Evolutionary conservation across 2,888 invertebrate species (phyloP), one percentile per base, ranked within the genome.

Genomic region (Caenorhabditis uteleia): DNA sequence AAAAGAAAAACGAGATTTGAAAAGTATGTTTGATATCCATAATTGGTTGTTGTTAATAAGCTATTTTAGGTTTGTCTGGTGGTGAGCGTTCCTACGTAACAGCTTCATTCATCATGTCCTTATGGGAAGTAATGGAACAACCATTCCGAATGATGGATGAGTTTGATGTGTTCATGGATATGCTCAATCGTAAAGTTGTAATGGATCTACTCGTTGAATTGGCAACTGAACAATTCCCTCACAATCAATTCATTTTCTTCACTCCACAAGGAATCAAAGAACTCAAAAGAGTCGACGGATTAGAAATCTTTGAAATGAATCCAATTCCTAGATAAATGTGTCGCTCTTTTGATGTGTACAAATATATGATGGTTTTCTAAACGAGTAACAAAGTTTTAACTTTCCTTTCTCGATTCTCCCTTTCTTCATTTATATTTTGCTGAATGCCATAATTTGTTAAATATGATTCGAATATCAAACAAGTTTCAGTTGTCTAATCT

Each of bases 1-100:
- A 33, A 45, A 48, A 36, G 31, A 51, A 29, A 14, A 8, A 4
- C 44, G 54, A 10, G 64, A 64, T 54, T 50, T 64, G 49, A 64
- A 64, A 45, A n/a, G n/a, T n/a, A n/a, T n/a, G n/a, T n/a, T n/a
- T n/a, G n/a, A n/a, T n/a, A n/a, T n/a, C 10, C 10, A 12, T 10
- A 14, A 14, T 12, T 12, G 31, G 8, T 31, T 31, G 8, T 12
- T 12, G 14, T 10, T 31, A 31, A 14, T 31, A 14, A n/a, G n/a
- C n/a, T n/a, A n/a, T n/a, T n/a, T n/a, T n/a, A n/a, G 64, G 64
- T 23, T 87, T 97, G 69, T 95, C 94, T 0, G 97, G 97, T 34
- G 97, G 97, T 5, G 97, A 97, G 86, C 88, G 93, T 55, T 58
- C 82, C 2, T 97, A 91, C 86, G 90, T 93, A n/a, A 95, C 95